Conservation (phyloP, 1,140 invertebrate species). For the Steinernema khuongi region DNA sequence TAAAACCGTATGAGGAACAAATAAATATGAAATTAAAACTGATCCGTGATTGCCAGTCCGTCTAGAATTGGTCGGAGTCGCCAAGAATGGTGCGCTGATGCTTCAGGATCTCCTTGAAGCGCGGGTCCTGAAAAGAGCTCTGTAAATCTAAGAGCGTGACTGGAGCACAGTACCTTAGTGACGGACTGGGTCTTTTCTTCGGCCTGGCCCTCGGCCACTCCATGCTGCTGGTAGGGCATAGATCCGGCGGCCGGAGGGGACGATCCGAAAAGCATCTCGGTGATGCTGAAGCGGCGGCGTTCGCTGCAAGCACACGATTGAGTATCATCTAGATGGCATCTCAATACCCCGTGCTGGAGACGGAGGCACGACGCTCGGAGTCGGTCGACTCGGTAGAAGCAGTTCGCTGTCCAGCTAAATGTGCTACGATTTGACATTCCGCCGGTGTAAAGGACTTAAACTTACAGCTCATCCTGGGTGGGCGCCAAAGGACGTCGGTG, state of each 20-base stretch:
- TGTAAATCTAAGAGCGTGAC: background rate
- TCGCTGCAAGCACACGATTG: background rate
- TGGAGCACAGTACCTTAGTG: background rate
- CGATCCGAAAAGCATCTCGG: slow-evolving; percentile 5
- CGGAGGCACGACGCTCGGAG: background rate
- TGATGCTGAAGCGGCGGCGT: slow-evolving; percentile 11
- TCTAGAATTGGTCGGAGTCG: background rate
- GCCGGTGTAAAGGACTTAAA: background rate
- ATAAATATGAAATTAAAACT: background rate
- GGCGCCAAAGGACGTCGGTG: slow-evolving; percentile 5
- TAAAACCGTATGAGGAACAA: background rate
- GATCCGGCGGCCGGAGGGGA: background rate
- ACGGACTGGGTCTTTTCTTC: background rate
- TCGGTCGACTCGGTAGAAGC: background rate
- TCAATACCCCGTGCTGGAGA: background rate
- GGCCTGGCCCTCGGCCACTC: background rate
- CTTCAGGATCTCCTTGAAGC: slow-evolving; percentile 6
- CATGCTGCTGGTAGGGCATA: slow-evolving; percentile 8
- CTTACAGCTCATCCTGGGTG: background rate
- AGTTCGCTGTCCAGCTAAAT: background rate
- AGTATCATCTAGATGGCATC: background rate
- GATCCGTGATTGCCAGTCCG: background rate
- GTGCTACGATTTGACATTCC: background rate
- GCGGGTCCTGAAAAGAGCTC: background rate
- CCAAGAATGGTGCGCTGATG: background rate